These are phyloP conservation scores for Coelopa frigida DNA, from an alignment of 1,140 invertebrate species.

Conservation along the genomic window DNA sequence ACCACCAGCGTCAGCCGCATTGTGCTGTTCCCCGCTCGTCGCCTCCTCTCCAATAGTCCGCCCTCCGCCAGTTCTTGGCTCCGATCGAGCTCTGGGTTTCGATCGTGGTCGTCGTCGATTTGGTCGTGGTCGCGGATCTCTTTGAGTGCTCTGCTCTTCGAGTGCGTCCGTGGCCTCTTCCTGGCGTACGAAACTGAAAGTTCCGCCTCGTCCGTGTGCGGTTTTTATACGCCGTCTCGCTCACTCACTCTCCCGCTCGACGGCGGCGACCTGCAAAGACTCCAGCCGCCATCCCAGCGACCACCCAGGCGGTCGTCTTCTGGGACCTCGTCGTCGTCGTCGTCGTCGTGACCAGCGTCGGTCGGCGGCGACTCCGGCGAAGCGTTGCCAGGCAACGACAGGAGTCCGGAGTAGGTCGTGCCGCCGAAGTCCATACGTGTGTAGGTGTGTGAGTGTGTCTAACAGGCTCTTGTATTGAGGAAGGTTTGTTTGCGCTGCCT, in stretches of 20 bases:
- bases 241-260: not conserved
- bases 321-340: not conserved
- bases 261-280: slow-evolving; percentile 3
- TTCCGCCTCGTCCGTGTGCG: slow-evolving; percentile 22
- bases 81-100: too few relatives aligned
- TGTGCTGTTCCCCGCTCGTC: too few relatives aligned
- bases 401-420: too few relatives aligned
- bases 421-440: too few relatives aligned
- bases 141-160: not conserved
- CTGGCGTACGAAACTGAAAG: slow-evolving; percentile 38
- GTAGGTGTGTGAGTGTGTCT: too few relatives aligned
- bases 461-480: too few relatives aligned
- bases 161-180: not conserved
- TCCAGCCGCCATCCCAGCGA: slow-evolving; percentile 14
- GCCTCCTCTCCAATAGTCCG: too few relatives aligned
- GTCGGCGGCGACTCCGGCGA: not conserved
- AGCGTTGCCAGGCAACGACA: not conserved
- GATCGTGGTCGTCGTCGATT: too few relatives aligned
- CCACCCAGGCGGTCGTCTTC: slow-evolving; percentile 7
- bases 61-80: too few relatives aligned
- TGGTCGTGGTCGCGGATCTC: too few relatives aligned
- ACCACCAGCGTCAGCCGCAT: slow-evolving; percentile 39
- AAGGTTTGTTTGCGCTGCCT: slow-evolving; percentile 28
- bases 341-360: not conserved
- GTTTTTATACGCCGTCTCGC: slow-evolving; percentile 36